phyloP scores from a whole-genome alignment of 2,888 invertebrate species.

The Willowsia nigromaculata region DNA sequence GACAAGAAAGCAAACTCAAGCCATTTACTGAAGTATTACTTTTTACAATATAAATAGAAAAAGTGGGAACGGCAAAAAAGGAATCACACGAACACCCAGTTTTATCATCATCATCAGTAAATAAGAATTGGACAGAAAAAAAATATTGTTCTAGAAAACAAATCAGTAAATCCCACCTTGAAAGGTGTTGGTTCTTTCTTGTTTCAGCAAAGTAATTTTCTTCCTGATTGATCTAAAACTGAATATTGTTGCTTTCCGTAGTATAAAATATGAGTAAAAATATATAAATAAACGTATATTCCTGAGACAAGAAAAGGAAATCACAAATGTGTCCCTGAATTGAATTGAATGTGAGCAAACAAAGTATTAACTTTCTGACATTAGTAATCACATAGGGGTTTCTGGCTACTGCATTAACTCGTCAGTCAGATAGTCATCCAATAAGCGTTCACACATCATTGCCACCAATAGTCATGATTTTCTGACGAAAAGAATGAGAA shows the following conservation, averaged over 20 bases:
- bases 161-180: slow-evolving; percentile 58
- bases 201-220: slow-evolving; percentile 56
- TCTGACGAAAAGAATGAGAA: background rate
- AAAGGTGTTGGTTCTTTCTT: slow-evolving; percentile 49
- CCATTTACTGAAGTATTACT: background rate
- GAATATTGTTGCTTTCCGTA: no score
- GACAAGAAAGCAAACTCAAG: slow-evolving; percentile 9
- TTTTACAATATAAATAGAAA: background rate
- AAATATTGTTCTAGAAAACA: slow-evolving; percentile 14
- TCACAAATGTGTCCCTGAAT: background rate
- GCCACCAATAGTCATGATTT: slow-evolving; percentile 3
- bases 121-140: slow-evolving; percentile 4
- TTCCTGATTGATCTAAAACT: background rate
- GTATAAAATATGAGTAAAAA: no score
- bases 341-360: background rate
- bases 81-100: slow-evolving; percentile 44
- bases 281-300: no score
- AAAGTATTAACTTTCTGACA: slow-evolving; percentile 1
- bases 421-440: background rate
- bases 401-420: background rate
- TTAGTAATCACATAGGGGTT: slow-evolving; percentile 3
- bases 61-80: slow-evolving; percentile 18
- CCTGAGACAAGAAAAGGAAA: no score
- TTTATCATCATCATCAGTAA: slow-evolving; percentile 14
- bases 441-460: background rate